Conservation (phyloP, 2,888 invertebrate genomes). For the Drosophila gaucha region DNA sequence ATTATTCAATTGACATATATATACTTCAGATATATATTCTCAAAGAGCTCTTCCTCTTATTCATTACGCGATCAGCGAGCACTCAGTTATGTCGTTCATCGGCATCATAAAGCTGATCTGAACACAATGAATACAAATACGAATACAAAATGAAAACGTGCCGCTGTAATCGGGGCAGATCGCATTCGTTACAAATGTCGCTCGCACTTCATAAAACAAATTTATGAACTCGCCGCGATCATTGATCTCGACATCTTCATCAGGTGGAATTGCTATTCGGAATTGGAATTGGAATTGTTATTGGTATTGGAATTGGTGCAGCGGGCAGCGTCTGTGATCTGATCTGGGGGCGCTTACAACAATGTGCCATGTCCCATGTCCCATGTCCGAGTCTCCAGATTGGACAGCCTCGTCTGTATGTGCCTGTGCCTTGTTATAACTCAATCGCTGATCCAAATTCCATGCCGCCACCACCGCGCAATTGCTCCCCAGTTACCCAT, state of each 20-base stretch:
- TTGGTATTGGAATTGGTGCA: slow-evolving; percentile 33
- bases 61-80: not conserved
- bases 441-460: slow-evolving; percentile 81
- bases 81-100: slow-evolving; percentile 26
- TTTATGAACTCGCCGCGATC: slow-evolving; percentile 81
- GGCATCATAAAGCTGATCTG: slow-evolving; percentile 28
- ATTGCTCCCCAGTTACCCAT: slow-evolving; percentile 79
- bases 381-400: slow-evolving; percentile 30
- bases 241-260: slow-evolving; percentile 81
- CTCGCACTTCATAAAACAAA: slow-evolving; percentile 81
- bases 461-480: slow-evolving; percentile 65
- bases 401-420: slow-evolving; percentile 31
- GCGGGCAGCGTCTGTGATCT: slow-evolving; percentile 35
- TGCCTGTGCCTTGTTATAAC: slow-evolving; percentile 58
- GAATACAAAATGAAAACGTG: slow-evolving; percentile 54
- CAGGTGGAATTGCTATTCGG: slow-evolving; percentile 60
- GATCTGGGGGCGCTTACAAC: slow-evolving; percentile 49
- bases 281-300: slow-evolving; percentile 10
- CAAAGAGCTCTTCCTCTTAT: not conserved
- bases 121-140: slow-evolving; percentile 57
- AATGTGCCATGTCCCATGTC: slow-evolving; percentile 49
- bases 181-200: slow-evolving; percentile 80
- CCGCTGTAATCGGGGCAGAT: slow-evolving; percentile 64
- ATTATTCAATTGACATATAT: not conserved
- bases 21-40: not conserved